Percentiles rank a stretch among this genome's conserved stretches.
Conservation (phyloP, 2,113 vertebrate genomes). For the Toxotes jaculatrix region DNA sequence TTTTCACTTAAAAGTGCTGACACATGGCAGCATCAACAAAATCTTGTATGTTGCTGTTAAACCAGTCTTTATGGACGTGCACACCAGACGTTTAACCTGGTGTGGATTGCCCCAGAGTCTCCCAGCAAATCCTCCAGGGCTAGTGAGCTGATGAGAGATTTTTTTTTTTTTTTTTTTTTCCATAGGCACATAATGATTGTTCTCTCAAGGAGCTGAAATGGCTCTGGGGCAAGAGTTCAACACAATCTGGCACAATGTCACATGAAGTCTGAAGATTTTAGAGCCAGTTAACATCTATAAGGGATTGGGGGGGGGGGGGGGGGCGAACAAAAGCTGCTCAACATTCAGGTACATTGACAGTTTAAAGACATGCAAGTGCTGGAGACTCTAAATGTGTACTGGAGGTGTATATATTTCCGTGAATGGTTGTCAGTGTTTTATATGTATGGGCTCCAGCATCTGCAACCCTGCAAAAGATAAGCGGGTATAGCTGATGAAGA, state of each 20-base stretch:
- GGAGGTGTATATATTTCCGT: no score
- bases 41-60: neutral
- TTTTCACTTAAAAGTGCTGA: neutral
- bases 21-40: neutral
- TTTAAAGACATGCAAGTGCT: no score
- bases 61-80: neutral
- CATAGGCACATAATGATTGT: neutral
- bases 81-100: neutral
- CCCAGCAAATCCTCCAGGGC: neutral
- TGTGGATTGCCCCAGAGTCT: neutral
- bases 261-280: neutral
- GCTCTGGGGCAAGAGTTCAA: neutral
- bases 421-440: neutral
- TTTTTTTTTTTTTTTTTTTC: neutral
- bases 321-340: no score
- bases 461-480: neutral
- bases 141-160: neutral
- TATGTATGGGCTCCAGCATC: neutral
- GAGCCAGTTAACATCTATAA: neutral
- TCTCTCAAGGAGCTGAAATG: neutral
- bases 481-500: neutral
- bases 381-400: no score
- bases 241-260: neutral
- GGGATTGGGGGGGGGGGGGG: neutral
- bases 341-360: no score